Base-by-base conservation (phyloP, 1,140 invertebrate species). In the Brachionus plicatilis region DNA sequence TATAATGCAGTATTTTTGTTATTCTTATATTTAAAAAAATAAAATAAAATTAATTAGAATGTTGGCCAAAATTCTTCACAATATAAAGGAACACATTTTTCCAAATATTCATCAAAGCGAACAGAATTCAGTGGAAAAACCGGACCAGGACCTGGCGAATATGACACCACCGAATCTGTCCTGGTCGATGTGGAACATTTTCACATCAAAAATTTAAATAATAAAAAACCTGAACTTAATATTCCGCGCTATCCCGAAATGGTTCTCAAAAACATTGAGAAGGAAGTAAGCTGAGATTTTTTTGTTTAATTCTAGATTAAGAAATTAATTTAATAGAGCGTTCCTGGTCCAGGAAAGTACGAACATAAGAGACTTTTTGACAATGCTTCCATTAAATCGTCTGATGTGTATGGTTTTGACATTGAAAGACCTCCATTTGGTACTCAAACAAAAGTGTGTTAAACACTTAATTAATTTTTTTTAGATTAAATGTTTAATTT, bases 351-450 rank as follows among this genome's bases (percentile, higher is more conserved):
- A 83, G 89, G 89, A 5, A 88, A 88, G 78, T 90, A 90, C 86
- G 87, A 89, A 47, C 86, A 88, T 17, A 87, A 87, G 72, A 86
- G 89, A 37, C 84, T 85, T 11, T 90, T 90, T 88, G 87, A 89
- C 14, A 85, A 85, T n/a, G 83, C 85, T 80, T 85, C 86, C 1
- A 86, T 87, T 3, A 88, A 88, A 85, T 82, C 50, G 1, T 29
- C 88, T 27, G 89, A 89, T 79, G 87, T 87, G 65, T 88, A 88
- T 33, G 88, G 88, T 14, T 87, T 89, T 37, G 88, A 89, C 86
- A 87, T 89, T 17, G 89, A 90, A 84, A 88, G 89, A 84, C 88
- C 89, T n/a, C 89, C 89, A 29, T 90, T 90, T 85, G 85, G 88
- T 85, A 87, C 87, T 79, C 89, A 90, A 85, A 86, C 88, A 65